Conservation (phyloP, 2,888 invertebrate species). For the Carpatolechia fugitivella region DNA sequence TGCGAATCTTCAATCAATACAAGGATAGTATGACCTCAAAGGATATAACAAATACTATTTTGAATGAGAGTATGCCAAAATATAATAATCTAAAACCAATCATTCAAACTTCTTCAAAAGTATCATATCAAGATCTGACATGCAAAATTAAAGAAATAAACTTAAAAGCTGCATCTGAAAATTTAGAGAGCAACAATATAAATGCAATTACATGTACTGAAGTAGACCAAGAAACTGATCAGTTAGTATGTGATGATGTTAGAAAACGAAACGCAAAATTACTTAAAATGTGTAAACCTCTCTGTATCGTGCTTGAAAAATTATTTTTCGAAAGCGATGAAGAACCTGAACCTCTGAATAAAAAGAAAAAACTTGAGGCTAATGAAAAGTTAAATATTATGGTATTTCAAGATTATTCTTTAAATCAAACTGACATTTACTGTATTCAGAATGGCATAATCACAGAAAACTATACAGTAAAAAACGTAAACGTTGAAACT, state of each 20-base stretch:
- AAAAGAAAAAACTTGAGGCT: neutral
- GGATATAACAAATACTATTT: conserved; percentile 22
- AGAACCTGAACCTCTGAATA: neutral
- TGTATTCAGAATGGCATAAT: neutral
- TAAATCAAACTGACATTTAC: neutral
- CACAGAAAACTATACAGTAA: neutral
- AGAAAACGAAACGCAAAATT: neutral
- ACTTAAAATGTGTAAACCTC: conserved; percentile 10
- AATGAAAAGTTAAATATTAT: neutral
- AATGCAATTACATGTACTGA: no score
- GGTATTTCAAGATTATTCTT: neutral
- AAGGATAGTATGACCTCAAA: conserved; percentile 1
- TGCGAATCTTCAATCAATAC: conserved; percentile 28
- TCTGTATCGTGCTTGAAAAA: conserved; percentile 3
- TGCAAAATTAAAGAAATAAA: conserved; percentile 7
- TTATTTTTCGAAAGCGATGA: neutral
- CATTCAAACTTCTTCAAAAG: neutral
- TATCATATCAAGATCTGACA: neutral
- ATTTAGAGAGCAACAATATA: no score
- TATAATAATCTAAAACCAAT: neutral
- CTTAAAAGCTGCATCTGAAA: neutral
- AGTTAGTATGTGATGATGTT: neutral
- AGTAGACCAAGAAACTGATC: no score
- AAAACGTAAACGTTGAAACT: neutral
- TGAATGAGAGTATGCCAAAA: conserved; percentile 34